Conservation (phyloP, 2,113 vertebrate species). For the Picathartes gymnocephalus region DNA sequence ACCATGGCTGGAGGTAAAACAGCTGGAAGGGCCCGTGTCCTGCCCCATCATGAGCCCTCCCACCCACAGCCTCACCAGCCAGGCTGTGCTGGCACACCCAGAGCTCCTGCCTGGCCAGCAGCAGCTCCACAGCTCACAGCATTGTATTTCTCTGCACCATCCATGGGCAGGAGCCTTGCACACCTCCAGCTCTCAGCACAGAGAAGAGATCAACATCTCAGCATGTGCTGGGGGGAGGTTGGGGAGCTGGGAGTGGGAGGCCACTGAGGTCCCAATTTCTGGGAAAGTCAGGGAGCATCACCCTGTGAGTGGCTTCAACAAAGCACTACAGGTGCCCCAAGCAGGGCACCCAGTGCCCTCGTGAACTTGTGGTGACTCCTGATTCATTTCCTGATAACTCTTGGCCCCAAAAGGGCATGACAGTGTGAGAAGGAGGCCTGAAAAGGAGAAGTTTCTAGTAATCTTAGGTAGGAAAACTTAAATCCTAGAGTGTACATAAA, state of each 20-base stretch:
- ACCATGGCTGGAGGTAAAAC: background rate
- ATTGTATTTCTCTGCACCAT: background rate
- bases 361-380: background rate
- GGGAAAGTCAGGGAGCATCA: fast-evolving
- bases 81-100: background rate
- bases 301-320: fast-evolving
- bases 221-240: fast-evolving
- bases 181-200: background rate
- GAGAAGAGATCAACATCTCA: background rate
- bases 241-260: background rate
- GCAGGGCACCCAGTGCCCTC: background rate
- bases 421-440: background rate
- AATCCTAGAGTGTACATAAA: background rate
- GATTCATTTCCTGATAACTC: background rate
- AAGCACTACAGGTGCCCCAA: background rate
- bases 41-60: background rate
- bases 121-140: background rate
- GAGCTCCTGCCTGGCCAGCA: background rate
- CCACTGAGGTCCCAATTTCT: background rate
- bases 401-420: background rate
- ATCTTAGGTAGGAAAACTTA: background rate
- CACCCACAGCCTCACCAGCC: background rate
- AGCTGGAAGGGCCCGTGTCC: background rate
- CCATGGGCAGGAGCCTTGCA: background rate
- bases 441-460: background rate